Base-by-base conservation (phyloP, 2,888 invertebrate species). In the Tubiluchus corallicola region DNA sequence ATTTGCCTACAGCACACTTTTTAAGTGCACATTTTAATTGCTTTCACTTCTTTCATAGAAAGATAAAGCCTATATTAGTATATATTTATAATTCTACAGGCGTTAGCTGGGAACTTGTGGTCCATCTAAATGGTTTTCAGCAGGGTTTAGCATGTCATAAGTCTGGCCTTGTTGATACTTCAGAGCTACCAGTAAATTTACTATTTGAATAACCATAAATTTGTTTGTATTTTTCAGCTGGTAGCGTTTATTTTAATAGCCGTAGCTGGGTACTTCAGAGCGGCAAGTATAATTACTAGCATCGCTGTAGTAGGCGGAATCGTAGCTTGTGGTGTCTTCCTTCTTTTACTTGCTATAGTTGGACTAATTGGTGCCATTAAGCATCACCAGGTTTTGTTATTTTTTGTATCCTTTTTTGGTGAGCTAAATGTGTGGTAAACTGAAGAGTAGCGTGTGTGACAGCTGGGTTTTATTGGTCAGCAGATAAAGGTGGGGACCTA, bases 371-470 rank as follows among this genome's bases (percentile, higher is more conserved):
- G 90, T 52, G 87, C 92, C 47, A 74, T 82, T 42, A 87, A 83
- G 66, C 94, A 94, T 67, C 90, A 92, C 67, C 92, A 94, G 77
- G 90, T 92, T 54, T 75, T 88, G 69, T 71, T 92, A 46, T 92
- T 92, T 69, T 92, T 92, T 70, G 90, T 90, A 87, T 63, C 64
- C 61, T 63, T 61, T 54, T 29, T n/a, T n/a, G n/a, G n/a, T n/a
- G n/a, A n/a, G n/a, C n/a, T n/a, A n/a, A n/a, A n/a, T n/a, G n/a
- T n/a, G n/a, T n/a, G n/a, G n/a, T n/a, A n/a, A n/a, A n/a, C n/a
- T n/a, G n/a, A n/a, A n/a, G n/a, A n/a, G n/a, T n/a, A n/a, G n/a
- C n/a, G n/a, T n/a, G n/a, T n/a, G n/a, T n/a, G n/a, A n/a, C n/a
- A n/a, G n/a, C n/a, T n/a, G n/a, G n/a, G n/a, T n/a, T n/a, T n/a